Conservation (phyloP, 2,797 vertebrate species). For the Crenichthys baileyi region DNA sequence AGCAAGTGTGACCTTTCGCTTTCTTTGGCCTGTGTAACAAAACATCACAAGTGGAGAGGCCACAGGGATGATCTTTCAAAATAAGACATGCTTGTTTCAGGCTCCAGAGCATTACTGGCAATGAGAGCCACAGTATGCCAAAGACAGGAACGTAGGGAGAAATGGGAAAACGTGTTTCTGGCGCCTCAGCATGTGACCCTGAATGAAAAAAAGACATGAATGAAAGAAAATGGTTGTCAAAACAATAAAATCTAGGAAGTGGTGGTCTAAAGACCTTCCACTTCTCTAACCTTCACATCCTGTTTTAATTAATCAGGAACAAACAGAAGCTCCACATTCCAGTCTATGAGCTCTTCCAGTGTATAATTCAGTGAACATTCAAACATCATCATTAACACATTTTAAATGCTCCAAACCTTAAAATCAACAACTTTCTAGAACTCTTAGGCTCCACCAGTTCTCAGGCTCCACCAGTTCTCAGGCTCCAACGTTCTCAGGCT, state of each 20-base stretch:
- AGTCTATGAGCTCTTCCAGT: background rate
- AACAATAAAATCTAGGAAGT: conserved; percentile 85
- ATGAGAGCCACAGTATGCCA: conserved; percentile 20
- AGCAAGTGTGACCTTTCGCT: conserved; percentile 61
- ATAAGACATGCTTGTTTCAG: conserved; percentile 46
- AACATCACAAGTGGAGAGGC: conserved; percentile 33
- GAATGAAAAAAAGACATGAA: conserved; percentile 82
- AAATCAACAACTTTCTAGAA: conserved; percentile 5
- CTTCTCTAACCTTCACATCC: conserved; percentile 71
- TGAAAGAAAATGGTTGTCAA: conserved; percentile 77
- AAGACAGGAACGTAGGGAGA: conserved; percentile 50
- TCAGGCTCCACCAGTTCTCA: no score
- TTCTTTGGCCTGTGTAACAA: conserved; percentile 31
- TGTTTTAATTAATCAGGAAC: conserved; percentile 66
- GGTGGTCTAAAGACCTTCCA: conserved; percentile 76
- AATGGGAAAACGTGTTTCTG: conserved; percentile 55
- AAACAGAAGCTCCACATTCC: conserved; percentile 19
- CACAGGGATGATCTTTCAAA: conserved; percentile 30
- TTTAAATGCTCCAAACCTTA: background rate
- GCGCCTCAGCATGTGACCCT: conserved; percentile 21
- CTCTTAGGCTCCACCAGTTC: background rate
- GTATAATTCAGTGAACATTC: background rate
- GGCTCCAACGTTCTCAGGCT: no score
- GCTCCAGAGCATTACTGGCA: background rate
- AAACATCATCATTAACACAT: background rate